phyloP scores from a whole-genome alignment of 2,797 vertebrate genomes.

The Pseudotriccus pelzelni region DNA sequence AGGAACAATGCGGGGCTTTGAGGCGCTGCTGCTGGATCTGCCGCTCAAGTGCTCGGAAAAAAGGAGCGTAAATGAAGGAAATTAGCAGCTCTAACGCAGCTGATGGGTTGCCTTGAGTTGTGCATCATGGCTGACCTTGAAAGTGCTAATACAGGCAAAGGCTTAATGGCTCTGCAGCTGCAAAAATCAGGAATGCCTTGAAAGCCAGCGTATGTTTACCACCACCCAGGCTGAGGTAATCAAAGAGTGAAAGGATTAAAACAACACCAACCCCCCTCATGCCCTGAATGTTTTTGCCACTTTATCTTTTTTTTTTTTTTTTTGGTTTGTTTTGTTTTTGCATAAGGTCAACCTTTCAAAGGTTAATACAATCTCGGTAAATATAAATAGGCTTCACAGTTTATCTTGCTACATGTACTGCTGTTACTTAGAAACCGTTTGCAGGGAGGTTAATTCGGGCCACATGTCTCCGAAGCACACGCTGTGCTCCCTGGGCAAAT shows the following conservation, averaged over 20 bases:
- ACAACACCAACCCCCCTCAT: slow-evolving; percentile 36
- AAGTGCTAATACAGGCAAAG: background rate
- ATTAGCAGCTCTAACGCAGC: background rate
- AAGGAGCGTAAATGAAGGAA: background rate
- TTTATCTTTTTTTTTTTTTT: background rate
- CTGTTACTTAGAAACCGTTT: slow-evolving; percentile 64
- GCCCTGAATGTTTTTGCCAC: slow-evolving; percentile 31
- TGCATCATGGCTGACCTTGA: slow-evolving; percentile 28
- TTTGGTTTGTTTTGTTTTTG: background rate
- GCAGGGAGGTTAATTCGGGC: slow-evolving; percentile 61
- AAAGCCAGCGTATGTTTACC: background rate
- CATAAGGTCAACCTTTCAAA: slow-evolving; percentile 77
- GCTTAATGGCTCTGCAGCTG: background rate
- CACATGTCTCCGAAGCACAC: slow-evolving; percentile 6
- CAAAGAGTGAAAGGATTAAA: slow-evolving; percentile 49
- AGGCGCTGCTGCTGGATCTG: background rate
- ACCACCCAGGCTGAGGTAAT: slow-evolving; percentile 36
- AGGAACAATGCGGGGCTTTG: fast-evolving
- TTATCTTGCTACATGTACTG: background rate
- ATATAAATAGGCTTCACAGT: slow-evolving; percentile 68
- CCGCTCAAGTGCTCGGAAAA: background rate
- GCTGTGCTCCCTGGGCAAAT: slow-evolving; percentile 17
- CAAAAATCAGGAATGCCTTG: slow-evolving; percentile 32
- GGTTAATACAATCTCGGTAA: slow-evolving; percentile 78
- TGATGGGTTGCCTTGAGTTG: slow-evolving; percentile 22